A percentile compares a stretch with the other conserved stretches of the same genome.
Evolutionary conservation across 2,113 vertebrate species (phyloP).

Genomic region (Xenopus tropicalis): UCB_Xtro_10.0 CM004444.2:25409001-25409500

Average conservation of each 20-base stretch:
- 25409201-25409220: constrained; percentile 21
- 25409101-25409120: too few species aligned
- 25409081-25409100: too few species aligned
- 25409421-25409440: neutral
- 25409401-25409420: neutral
- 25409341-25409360: constrained; percentile 8
- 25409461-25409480: neutral
- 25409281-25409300: constrained; percentile 27
- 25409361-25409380: constrained; percentile 8
- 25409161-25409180: neutral
- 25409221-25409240: constrained; percentile 31
- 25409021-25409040: too few species aligned
- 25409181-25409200: constrained; percentile 3
- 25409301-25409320: constrained; percentile 32
- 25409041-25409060: too few species aligned
- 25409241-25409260: constrained; percentile 19
- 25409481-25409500: neutral
- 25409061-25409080: too few species aligned
- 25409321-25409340: constrained; percentile 35
- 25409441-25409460: neutral
- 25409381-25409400: neutral
- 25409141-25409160: constrained; percentile 11
- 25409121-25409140: too few species aligned
- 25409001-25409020: too few species aligned
- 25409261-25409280: constrained; percentile 20